Evolutionary conservation across 2,797 vertebrate species (phyloP).

Genomic region (Rallus crepitans): DNA sequence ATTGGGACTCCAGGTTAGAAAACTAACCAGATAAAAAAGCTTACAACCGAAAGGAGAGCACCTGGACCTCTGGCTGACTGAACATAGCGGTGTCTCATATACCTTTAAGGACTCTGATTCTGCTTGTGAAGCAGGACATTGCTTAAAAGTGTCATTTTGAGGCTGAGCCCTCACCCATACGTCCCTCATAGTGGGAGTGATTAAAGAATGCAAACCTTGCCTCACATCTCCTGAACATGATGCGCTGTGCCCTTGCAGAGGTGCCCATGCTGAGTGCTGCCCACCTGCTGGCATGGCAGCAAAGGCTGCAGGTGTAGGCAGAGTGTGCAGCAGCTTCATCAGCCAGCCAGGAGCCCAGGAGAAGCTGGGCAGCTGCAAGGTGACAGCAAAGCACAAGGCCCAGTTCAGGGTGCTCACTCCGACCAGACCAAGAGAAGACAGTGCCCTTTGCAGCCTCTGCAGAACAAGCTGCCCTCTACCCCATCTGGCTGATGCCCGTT

Average conservation of each 20-base stretch:
- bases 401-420: accelerated
- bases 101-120: neutral
- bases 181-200: accelerated
- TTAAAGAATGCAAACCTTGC: accelerated
- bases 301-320: accelerated
- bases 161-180: accelerated
- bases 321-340: neutral
- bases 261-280: accelerated
- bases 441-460: accelerated
- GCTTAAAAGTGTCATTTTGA: neutral
- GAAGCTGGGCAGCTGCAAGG: no score
- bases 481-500: neutral
- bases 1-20: neutral
- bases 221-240: accelerated
- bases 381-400: no score
- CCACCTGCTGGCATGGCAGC: accelerated
- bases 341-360: accelerated
- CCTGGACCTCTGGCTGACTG: neutral
- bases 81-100: neutral
- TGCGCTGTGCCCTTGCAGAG: accelerated
- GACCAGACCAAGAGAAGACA: accelerated
- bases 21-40: neutral
- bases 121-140: neutral
- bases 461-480: no score
- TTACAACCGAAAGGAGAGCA: no score